phyloP scores from a whole-genome alignment of 1,140 invertebrate species.

The Drosophila ironensis region DNA sequence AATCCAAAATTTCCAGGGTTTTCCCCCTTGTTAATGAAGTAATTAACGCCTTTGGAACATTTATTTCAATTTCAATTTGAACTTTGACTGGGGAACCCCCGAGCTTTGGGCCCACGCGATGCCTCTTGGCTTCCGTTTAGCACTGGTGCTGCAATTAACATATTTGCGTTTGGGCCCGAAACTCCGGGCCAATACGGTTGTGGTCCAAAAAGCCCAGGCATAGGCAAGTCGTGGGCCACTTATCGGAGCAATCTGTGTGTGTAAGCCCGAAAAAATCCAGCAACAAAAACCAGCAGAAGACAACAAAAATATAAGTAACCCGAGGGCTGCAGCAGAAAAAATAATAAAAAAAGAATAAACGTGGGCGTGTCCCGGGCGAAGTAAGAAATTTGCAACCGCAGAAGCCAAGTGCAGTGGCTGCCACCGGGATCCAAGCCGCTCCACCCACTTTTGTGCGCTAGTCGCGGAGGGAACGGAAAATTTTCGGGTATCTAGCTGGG shows the following conservation, averaged over 20 bases:
- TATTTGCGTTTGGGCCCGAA: conserved; percentile 33
- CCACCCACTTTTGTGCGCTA: conserved; percentile 52
- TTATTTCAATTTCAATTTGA: conserved; percentile 45
- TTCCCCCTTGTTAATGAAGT: conserved; percentile 36
- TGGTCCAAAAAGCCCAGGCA: conserved; percentile 26
- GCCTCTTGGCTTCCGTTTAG: conserved; percentile 35
- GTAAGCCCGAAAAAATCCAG: conserved; percentile 1
- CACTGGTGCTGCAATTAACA: conserved; percentile 43
- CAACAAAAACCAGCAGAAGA: background rate
- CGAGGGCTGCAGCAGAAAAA: conserved; percentile 20
- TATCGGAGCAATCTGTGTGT: conserved; percentile 45
- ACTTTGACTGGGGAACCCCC: conserved; percentile 9
- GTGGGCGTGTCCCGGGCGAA: conserved; percentile 46
- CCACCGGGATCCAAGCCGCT: conserved; percentile 45
- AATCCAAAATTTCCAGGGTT: too few relatives aligned
- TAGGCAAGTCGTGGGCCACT: conserved; percentile 41
- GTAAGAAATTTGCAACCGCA: conserved; percentile 63
- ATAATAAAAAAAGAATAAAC: conserved; percentile 8
- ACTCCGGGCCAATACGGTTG: conserved; percentile 26
- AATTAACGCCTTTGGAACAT: conserved; percentile 34
- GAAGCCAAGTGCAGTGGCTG: conserved; percentile 64
- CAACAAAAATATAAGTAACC: conserved; percentile 17
- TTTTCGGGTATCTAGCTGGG: conserved; percentile 47
- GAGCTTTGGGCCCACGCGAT: background rate
- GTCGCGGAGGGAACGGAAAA: conserved; percentile 27